Evolutionary conservation across 2,113 vertebrate genomes (phyloP), one percentile per base, ranked within the genome.

Genomic region (Bufo bufo): DNA sequence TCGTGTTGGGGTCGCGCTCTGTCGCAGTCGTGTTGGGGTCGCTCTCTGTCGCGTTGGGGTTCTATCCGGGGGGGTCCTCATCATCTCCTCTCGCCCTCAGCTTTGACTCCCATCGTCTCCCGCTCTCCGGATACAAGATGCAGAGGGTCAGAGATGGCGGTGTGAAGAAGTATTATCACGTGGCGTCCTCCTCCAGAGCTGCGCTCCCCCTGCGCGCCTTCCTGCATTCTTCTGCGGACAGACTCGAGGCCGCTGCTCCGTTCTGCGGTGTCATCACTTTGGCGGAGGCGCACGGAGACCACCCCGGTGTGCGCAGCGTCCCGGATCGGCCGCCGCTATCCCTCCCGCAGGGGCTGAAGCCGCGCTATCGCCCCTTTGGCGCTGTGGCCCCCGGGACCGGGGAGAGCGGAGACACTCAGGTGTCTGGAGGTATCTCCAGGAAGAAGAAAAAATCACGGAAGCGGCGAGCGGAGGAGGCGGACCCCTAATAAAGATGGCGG

Each of bases 181-280:
- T 88, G 7, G 49, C n/a, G 20, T 13, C 86, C 2, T 43, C 80
- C 0, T 56, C 79, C 13, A 4, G 79, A 14, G 3, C 33, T 12
- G 20, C 14, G 11, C 3, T 43, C 8, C 80, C 79, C 8, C 33
- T 61, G 56, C 45, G 19, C 0, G 56, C 86, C 17, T 61, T 88
- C 0, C 63, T 88, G 43, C 69, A 56, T 4, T 47, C 72, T 6
- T 65, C 54, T 0, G 78, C 14, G 23, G 50, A 45, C 12, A 19
- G 19, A 23, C 17, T 88, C 0, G 56, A 49, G 10, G 74, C 69
- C 3, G 47, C 56, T n/a, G 56, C 69, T 2, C 69, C 56, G 6
- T 83, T 88, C 12, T n/a, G 65, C 6, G 86, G 86, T 50, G 49
- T 82, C 47, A 83, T 88, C 43, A 83, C 86, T 12, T 5, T 88